phyloP scores from a whole-genome alignment of 53 echinoderm and acorn worm species.

The Stichopus horrens region DNA sequence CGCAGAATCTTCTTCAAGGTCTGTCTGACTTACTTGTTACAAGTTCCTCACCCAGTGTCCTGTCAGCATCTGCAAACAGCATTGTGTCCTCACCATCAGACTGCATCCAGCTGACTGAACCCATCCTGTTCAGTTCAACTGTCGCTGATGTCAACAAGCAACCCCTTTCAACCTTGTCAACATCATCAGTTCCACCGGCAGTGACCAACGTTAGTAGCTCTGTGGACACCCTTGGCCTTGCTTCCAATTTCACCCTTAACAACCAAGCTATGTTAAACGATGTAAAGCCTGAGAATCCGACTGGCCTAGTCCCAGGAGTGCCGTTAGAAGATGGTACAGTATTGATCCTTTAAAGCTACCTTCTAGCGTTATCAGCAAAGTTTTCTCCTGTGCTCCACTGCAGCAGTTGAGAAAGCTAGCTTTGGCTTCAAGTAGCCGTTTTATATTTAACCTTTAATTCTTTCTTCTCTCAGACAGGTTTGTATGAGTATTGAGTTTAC shows the following conservation, averaged over 20 bases:
- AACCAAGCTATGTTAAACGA: constrained; percentile 27
- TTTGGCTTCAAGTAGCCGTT: background rate
- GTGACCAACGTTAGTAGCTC: constrained; percentile 24
- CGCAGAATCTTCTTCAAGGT: constrained; percentile 41
- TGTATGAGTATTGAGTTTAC: constrained; percentile 5
- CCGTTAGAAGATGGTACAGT: constrained; percentile 49
- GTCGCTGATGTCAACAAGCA: constrained; percentile 14
- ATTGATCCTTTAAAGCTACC: constrained; percentile 39
- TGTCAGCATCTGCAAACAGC: constrained; percentile 6
- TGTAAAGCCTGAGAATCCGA: constrained; percentile 23
- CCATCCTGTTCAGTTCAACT: constrained; percentile 43
- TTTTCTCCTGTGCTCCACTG: constrained; percentile 18
- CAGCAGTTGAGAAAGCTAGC: background rate
- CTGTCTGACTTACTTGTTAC: constrained; percentile 30
- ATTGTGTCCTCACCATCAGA: background rate
- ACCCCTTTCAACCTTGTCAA: background rate
- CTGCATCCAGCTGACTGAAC: constrained; percentile 36
- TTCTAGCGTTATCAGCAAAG: constrained; percentile 15
- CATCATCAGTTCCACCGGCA: background rate
- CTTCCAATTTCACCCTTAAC: constrained; percentile 36
- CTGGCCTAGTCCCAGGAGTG: constrained; percentile 32
- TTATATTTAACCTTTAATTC: constrained; percentile 6
- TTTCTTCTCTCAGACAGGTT: constrained; percentile 32
- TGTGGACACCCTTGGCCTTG: background rate
- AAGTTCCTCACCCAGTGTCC: constrained; percentile 37